Base-by-base conservation (phyloP, 2,888 invertebrate genomes). In the Orthosia incerta region DNA sequence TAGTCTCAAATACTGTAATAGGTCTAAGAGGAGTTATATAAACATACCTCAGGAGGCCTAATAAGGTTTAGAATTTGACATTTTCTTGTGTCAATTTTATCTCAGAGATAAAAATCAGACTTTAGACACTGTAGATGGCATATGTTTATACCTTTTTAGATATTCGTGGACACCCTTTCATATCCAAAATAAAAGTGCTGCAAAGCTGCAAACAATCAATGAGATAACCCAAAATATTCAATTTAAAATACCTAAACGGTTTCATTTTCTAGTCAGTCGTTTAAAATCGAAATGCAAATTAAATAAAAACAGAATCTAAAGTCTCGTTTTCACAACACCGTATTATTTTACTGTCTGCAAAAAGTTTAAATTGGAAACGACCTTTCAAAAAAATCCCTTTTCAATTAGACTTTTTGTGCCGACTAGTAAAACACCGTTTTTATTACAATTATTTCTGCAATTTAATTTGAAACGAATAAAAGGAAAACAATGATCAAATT, bases 321-420 rank as follows among this genome's bases (percentile, higher is more conserved):
- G 18, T 18, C 18, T 60, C 26, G 16, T 80, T 80, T 61, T 74
- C 46, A 46, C 46, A 60, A 63, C 45, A 48, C 46, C 15, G 45
- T 76, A 65, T 80, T 80, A 61, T 77, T 80, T 61, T 66, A 67
- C 18, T 16, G 61, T 80, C 60, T 51, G 50, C 18, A 45, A 46
- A 80, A 80, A 45, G 18, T 46, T 79, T 23, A 20, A 31, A 56
- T 56, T 80, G 56, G 46, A 7, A 66, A 61, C 16, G 60, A 61
- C 50, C 23, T 50, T 80, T 48, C 16, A 18, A 56, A 76, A 55
- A 71, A 31, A 26, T 1, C 16, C n/a, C 26, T 64, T 72, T 78
- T 59, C 26, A 56, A 60, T 74, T 74, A 59, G 2, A 67, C 64
- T 31, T 48, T 69, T 77, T 50, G 7, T 31, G 48, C 56, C 56